These are phyloP conservation scores for Megamerina dolium DNA, from an alignment of 2,888 invertebrate genomes.

Conservation along the genomic window DNA sequence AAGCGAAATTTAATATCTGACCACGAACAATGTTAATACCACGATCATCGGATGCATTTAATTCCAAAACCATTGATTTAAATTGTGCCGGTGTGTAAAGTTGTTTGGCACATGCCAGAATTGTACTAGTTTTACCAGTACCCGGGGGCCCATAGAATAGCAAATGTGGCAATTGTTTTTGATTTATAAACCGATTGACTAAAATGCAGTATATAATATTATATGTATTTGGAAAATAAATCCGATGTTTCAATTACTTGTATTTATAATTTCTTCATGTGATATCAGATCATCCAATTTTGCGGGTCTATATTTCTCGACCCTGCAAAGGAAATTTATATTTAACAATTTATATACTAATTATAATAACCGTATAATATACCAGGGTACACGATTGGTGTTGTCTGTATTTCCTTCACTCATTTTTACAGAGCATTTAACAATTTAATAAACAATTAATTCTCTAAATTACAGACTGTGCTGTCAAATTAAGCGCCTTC, in stretches of 20 bases:
- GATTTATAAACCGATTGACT: slow-evolving; percentile 83
- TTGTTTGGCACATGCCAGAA: slow-evolving; percentile 89
- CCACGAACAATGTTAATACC: slow-evolving; percentile 94
- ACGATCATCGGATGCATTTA: slow-evolving; percentile 98
- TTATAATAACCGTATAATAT: slow-evolving; percentile 11
- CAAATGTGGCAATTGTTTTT: slow-evolving; percentile 90
- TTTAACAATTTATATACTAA: not conserved
- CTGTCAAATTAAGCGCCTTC: no score
- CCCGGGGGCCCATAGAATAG: slow-evolving; percentile 98
- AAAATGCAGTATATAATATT: slow-evolving; percentile 9
- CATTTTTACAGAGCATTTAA: slow-evolving; percentile 15
- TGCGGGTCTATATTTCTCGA: slow-evolving; percentile 95
- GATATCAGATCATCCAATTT: slow-evolving; percentile 90
- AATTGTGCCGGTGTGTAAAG: slow-evolving; percentile 86
- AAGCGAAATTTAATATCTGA: slow-evolving; percentile 92
- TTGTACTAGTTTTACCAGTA: slow-evolving; percentile 97
- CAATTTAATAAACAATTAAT: no score
- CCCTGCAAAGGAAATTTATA: slow-evolving; percentile 54
- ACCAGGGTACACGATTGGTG: slow-evolving; percentile 36
- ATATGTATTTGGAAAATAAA: not conserved
- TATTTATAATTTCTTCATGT: slow-evolving; percentile 93
- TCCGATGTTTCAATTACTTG: slow-evolving; percentile 63
- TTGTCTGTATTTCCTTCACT: slow-evolving; percentile 22
- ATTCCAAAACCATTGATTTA: slow-evolving; percentile 86
- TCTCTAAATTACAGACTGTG: no score